These are phyloP conservation scores for Odontamblyopus lacepedii DNA, from an alignment of 2,797 vertebrate genomes.

Conservation along the genomic window DNA sequence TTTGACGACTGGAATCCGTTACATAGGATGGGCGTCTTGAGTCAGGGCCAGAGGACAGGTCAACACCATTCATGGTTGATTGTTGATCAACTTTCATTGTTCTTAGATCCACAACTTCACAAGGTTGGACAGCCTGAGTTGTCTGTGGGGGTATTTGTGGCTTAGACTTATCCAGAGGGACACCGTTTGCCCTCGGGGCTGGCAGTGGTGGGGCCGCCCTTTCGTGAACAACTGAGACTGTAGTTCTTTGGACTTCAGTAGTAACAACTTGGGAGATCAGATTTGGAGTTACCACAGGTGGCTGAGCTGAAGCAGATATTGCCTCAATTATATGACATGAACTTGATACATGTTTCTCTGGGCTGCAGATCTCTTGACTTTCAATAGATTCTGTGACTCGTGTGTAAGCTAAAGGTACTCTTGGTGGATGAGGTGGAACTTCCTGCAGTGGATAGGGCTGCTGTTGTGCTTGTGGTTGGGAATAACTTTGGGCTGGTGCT, in stretches of 20 bases:
- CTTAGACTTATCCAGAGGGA: slow-evolving; percentile 76
- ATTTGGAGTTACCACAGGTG: slow-evolving; percentile 74
- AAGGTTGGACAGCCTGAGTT: slow-evolving; percentile 76
- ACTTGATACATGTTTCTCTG: slow-evolving; percentile 81
- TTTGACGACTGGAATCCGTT: slow-evolving; percentile 78
- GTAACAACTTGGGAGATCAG: slow-evolving; percentile 83
- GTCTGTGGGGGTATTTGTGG: slow-evolving; percentile 79
- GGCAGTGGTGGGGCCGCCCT: slow-evolving; percentile 68
- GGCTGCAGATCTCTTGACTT: slow-evolving; percentile 81
- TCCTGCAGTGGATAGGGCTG: slow-evolving; percentile 60
- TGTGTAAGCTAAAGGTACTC: slow-evolving; percentile 82
- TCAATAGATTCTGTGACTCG: slow-evolving; percentile 83
- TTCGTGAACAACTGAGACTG: slow-evolving; percentile 83
- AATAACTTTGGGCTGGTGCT: slow-evolving; percentile 57
- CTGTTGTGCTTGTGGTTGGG: slow-evolving; percentile 62
- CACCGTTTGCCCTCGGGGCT: slow-evolving; percentile 75
- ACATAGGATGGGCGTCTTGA: slow-evolving; percentile 77
- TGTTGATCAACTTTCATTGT: slow-evolving; percentile 86
- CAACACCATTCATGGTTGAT: slow-evolving; percentile 83
- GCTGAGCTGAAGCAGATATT: slow-evolving; percentile 77
- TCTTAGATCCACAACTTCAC: slow-evolving; percentile 93
- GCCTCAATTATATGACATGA: slow-evolving; percentile 82
- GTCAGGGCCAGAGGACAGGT: slow-evolving; percentile 85
- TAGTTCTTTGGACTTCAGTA: slow-evolving; percentile 83
- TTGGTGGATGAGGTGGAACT: slow-evolving; percentile 67